Percentiles rank a stretch among this genome's conserved stretches.
phyloP scores from a whole-genome alignment of 2,888 invertebrate genomes.

The Chaetogeoica ovagalla region DNA sequence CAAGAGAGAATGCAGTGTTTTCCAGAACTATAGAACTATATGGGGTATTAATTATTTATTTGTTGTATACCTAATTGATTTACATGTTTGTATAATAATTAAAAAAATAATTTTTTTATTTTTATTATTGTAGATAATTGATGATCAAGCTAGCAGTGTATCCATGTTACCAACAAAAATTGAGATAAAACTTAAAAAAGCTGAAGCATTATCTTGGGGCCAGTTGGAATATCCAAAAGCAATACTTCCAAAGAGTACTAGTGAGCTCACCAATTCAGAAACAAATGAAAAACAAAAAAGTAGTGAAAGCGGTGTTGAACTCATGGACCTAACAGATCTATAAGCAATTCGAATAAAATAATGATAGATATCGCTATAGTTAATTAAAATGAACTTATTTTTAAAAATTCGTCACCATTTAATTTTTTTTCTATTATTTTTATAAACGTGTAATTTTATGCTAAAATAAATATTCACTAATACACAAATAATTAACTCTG shows the following conservation, averaged over 20 bases:
- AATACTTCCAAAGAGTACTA: not conserved
- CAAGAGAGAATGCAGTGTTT: slow-evolving; percentile 75
- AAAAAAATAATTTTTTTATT: not conserved
- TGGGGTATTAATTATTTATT: slow-evolving; percentile 68
- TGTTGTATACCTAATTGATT: slow-evolving; percentile 57
- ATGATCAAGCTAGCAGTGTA: slow-evolving; percentile 71
- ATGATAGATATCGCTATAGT: not conserved
- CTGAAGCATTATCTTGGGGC: slow-evolving; percentile 80
- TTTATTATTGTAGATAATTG: slow-evolving; percentile 72
- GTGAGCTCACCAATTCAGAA: not conserved
- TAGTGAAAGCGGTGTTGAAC: slow-evolving; percentile 10
- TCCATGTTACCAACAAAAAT: slow-evolving; percentile 87
- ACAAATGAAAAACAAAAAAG: not conserved
- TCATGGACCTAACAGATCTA: slow-evolving; percentile 36
- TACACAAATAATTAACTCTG: not conserved
- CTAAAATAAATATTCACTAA: not conserved
- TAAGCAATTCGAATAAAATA: not conserved
- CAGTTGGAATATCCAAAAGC: slow-evolving; percentile 70
- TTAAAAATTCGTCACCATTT: not conserved
- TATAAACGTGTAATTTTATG: not conserved
- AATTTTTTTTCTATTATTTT: not conserved
- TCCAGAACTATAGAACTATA: slow-evolving; percentile 76
- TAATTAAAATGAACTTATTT: not conserved
- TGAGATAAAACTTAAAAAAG: slow-evolving; percentile 88
- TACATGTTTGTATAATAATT: too few relatives aligned